These are phyloP conservation scores for Irena cyanogastra DNA, from an alignment of 2,113 vertebrate species.

Conservation along the genomic window DNA sequence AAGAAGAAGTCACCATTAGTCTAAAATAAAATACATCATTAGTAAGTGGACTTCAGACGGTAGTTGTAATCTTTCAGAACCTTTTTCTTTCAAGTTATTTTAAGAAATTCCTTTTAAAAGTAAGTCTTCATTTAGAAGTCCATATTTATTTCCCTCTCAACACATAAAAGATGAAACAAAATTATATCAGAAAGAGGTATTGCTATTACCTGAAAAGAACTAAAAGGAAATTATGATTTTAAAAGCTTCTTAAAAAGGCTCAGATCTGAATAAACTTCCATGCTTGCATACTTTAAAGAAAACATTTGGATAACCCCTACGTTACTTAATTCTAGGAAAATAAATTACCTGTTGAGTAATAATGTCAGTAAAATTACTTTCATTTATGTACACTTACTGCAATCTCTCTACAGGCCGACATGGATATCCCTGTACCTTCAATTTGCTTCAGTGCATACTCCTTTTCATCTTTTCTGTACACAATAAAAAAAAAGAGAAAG, in stretches of 20 bases:
- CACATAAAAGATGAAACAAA: background rate
- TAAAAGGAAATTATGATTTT: background rate
- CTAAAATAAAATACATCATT: background rate
- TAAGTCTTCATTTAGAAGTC: background rate
- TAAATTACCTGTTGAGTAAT: background rate
- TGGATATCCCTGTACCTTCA: slow-evolving; percentile 86
- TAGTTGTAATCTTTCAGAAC: background rate
- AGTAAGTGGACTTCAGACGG: background rate
- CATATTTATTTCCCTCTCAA: background rate
- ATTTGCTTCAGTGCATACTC: slow-evolving; percentile 86
- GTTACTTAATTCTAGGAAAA: background rate
- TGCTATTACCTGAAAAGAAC: background rate
- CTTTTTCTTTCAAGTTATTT: background rate
- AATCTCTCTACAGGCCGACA: slow-evolving; percentile 87
- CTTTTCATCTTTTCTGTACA: slow-evolving; percentile 83
- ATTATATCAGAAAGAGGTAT: background rate
- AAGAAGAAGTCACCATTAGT: background rate
- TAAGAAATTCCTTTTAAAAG: background rate
- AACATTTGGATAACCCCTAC: background rate
- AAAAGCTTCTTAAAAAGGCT: background rate
- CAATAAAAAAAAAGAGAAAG: background rate
- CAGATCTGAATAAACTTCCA: background rate
- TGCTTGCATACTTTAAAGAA: background rate
- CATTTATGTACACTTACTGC: slow-evolving; percentile 76
- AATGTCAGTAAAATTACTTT: background rate